These are phyloP conservation scores for Dendrocincla tyrannina DNA, from an alignment of 2,797 vertebrate genomes.

Conservation along the genomic window DNA sequence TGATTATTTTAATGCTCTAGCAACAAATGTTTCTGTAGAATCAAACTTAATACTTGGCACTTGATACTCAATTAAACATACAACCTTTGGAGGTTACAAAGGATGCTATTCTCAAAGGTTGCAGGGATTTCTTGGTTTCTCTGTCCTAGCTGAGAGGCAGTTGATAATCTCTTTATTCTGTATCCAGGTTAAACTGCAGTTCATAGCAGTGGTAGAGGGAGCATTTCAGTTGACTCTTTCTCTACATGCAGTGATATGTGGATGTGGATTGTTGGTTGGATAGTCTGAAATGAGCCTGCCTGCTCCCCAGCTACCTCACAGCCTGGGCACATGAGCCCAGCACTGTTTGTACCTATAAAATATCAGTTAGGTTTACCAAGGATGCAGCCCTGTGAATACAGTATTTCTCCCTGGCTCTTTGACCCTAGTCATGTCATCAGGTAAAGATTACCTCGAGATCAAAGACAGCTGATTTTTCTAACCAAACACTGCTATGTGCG, in stretches of 20 bases:
- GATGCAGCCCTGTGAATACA: fast-evolving
- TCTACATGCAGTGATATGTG: fast-evolving
- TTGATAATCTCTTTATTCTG: background rate
- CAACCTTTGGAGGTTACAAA: background rate
- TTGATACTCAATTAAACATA: background rate
- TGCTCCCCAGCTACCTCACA: background rate
- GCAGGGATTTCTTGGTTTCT: background rate
- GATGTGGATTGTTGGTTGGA: too few relatives aligned
- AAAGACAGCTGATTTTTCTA: background rate
- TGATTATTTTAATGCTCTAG: background rate
- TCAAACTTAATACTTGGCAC: background rate
- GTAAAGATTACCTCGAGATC: background rate
- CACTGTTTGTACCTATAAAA: background rate
- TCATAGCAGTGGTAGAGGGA: background rate
- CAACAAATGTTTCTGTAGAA: background rate
- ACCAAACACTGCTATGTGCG: fast-evolving
- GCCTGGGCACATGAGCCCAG: background rate
- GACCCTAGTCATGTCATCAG: fast-evolving
- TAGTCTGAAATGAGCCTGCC: background rate
- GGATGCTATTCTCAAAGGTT: background rate
- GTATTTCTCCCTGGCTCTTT: background rate
- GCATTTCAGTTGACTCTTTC: background rate
- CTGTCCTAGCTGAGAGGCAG: background rate
- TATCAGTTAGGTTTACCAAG: background rate
- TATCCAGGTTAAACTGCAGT: background rate